Evolutionary conservation across 2,113 vertebrate species (phyloP), one percentile per base, ranked within the genome.

Genomic region (Anhinga rufa): DNA sequence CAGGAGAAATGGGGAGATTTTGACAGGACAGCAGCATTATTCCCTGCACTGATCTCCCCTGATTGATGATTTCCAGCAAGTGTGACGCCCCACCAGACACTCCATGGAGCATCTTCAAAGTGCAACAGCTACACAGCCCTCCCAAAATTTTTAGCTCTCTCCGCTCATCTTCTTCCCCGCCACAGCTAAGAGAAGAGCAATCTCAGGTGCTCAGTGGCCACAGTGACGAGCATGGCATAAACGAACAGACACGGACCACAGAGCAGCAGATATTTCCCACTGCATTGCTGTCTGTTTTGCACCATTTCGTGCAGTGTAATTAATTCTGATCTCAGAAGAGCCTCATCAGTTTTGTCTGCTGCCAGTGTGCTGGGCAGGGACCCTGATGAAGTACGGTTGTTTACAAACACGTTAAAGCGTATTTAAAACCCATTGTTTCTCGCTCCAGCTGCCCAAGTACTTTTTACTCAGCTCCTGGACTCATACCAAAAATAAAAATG

Each of bases 381-480:
- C 90, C 42, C 81, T 34, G 82, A 78, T 54, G 54, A 40, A 72
- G 85, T 7, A 76, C n/a, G 9, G 22, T 22, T 94, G 88, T 94
- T 96, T 93, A 78, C 93, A 95, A 96, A 94, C 96, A 96, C 16
- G 2, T 48, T 16, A 25, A 51, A 64, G 60, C 22, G 1, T 17
- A 14, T 93, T 92, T 49, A 21, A 29, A 62, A 32, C 34, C 81
- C 74, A 44, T 85, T 91, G 90, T 92, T 85, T 31, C 69, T 69
- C 6, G 1, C 79, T 88, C 88, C 90, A 88, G 93, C 88, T 93
- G 95, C 95, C 93, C 80, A 17, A 78, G 82, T 52, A 93, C 60
- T 71, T 92, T 86, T 82, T 17, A 44, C 80, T 93, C 86, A 21
- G 85, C 88, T 96, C 90, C 88, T 90, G 93, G 95, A 84, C 58